Evolutionary conservation across 2,888 invertebrate genomes (phyloP), one percentile per base, ranked within the genome.

Genomic region (Caradrina clavipalpis): DNA sequence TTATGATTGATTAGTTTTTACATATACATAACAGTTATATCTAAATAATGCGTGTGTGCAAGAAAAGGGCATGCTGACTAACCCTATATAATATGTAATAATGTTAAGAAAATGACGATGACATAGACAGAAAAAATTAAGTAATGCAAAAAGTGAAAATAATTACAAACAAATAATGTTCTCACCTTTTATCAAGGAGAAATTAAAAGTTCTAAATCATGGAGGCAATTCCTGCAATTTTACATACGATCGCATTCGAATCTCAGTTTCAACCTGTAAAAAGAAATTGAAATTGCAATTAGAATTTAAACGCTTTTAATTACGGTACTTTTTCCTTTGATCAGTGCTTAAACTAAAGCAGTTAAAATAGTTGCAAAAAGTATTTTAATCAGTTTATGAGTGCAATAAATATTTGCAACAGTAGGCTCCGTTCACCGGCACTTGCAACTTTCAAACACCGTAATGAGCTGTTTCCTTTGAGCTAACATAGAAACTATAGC

Each of bases 391-490:
- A 56, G 49, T 69, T 75, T 69, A 62, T 80, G 61, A 49, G 47
- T 65, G 47, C 61, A 80, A 55, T 49, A 49, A 76, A 65, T 68
- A 65, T 78, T 59, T 74, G 69, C 39, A 80, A 57, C 53, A 60
- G 31, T 39, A 61, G 45, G 45, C 45, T 19, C 63, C 56, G 45
- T 63, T 75, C 39, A 39, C 55, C 49, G 35, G 21, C 35, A 39
- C 49, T 63, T 54, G 60, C 70, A 60, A 60, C 80, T 78, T 80
- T 78, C 60, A 35, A 81, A 65, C 42, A 26, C 51, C 51, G 53
- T 80, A 64, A 65, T 76, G 64, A 76, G 64, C 64, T 35, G 65
- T 76, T 80, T 80, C 80, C 64, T 76, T 69, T 59, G 17, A 62
- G 47, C 50, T 60, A 66, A 66, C 75, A 57, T 66, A 57, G 79